Evolutionary conservation across 2,113 vertebrate genomes (phyloP).

Genomic region (Thunnus thynnus): DNA sequence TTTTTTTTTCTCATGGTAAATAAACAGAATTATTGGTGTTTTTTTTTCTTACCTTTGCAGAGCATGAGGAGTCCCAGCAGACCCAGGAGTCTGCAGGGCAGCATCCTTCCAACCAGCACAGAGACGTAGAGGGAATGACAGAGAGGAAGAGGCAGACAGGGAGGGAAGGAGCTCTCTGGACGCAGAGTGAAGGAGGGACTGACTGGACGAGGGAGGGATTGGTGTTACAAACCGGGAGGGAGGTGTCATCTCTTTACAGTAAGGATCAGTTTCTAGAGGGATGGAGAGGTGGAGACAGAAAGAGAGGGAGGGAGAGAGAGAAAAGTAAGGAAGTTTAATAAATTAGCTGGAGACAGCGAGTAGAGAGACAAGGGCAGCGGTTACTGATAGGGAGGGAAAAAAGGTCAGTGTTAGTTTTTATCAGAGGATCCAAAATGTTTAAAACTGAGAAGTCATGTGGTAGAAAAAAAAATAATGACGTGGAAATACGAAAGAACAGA

Average conservation of each 20-base stretch:
- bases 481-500: too few relatives aligned
- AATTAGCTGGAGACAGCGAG: too few relatives aligned
- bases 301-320: too few relatives aligned
- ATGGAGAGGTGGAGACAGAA: conserved; percentile 7
- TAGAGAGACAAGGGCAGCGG: too few relatives aligned
- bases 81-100: conserved; percentile 33
- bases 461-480: too few relatives aligned
- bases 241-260: conserved; percentile 15
- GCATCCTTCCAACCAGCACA: conserved; percentile 58
- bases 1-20: background rate
- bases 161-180: conserved; percentile 15
- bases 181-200: conserved; percentile 22
- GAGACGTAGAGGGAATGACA: background rate
- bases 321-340: too few relatives aligned
- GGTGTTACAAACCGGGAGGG: background rate
- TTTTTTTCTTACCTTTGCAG: conserved; percentile 77
- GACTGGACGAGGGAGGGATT: conserved; percentile 21
- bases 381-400: too few relatives aligned
- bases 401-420: too few relatives aligned
- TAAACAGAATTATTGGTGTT: too few relatives aligned
- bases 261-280: conserved; percentile 40
- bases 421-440: too few relatives aligned
- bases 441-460: too few relatives aligned
- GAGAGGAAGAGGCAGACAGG: background rate
- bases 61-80: conserved; percentile 70